Evolutionary conservation across 2,888 invertebrate species (phyloP), one percentile per base, ranked within the genome.

Genomic region (Fragum sueziense): DNA sequence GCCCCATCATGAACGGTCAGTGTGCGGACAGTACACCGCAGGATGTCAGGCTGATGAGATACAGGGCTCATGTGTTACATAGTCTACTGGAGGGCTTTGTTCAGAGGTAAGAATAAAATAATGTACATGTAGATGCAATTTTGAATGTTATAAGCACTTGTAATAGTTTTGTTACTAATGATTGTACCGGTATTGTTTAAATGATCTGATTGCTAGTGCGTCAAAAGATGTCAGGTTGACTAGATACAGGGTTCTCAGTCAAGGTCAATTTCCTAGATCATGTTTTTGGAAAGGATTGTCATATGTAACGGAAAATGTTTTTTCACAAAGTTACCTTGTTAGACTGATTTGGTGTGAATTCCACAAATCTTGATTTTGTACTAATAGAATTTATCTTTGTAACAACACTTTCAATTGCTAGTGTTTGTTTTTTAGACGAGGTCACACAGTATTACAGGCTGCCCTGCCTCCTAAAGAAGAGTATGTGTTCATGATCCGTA

Each of bases 1-100:
- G 98, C 20, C 99, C 99, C 0, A 99, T 99, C 88, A 98, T 97
- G 93, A 99, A 99, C 93, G 99, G 99, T 0, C 99, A 99, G 93
- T 99, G 99, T 93, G 96, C 97, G 51, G 99, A 99, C 93, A 98
- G 98, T 25, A 99, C 99, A 0, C 97, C 97, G 0, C 96, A 97
- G 88, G 99, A 99, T 92, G 96, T 97, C 79, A 95, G 97, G 87
- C 94, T 99, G 17, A 99, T 99, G 98, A 94, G 98, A 72, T 98
- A 97, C 91, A 94, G 99, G 73, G 98, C 99, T 0, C 99, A 99
- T 92, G 99, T 99, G 0, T 94, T 99, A 69, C 98, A 99, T 93
- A 97, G 97, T 0, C 93, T 99, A 51, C 94, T 99, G 22, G 96
- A 98, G 82, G 99, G 99, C 78, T 99, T 99, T 93, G 98, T 99